Conservation (phyloP, 2,888 invertebrate genomes). For the Dorcus parallelipipedus region DNA sequence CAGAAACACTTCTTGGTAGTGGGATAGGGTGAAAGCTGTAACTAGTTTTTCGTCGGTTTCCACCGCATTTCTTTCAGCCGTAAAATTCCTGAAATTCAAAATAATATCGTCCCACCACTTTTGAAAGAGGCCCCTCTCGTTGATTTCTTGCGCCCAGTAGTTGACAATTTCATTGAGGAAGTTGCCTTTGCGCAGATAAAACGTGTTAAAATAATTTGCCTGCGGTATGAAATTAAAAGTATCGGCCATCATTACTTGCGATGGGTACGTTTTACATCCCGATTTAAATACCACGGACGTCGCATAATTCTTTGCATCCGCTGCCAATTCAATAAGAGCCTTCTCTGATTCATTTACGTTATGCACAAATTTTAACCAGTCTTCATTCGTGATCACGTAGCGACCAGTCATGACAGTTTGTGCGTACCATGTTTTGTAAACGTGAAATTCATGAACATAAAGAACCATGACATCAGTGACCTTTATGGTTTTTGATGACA, state of each 20-base stretch:
- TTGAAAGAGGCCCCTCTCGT: conserved; percentile 25
- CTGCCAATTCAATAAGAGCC: conserved; percentile 14
- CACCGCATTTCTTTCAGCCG: not conserved
- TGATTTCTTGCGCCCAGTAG: conserved; percentile 26
- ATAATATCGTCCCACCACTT: conserved; percentile 27
- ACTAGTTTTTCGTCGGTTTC: not conserved
- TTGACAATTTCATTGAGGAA: conserved; percentile 19
- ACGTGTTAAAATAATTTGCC: conserved; percentile 19
- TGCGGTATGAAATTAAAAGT: conserved; percentile 3
- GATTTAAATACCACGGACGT: conserved; percentile 13
- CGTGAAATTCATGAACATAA: conserved; percentile 9
- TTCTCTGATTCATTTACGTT: conserved; percentile 12
- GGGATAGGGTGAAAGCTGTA: conserved; percentile 5
- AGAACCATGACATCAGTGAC: conserved; percentile 9
- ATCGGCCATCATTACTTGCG: conserved; percentile 6
- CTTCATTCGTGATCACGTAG: conserved; percentile 5
- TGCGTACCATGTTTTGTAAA: conserved; percentile 7
- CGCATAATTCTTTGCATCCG: conserved; percentile 9
- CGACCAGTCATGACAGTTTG: conserved; percentile 6
- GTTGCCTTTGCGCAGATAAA: conserved; percentile 20
- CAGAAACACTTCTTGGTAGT: conserved; percentile 26
- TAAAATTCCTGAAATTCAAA: conserved; percentile 13
- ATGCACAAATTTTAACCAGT: conserved; percentile 3
- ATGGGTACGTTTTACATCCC: conserved; percentile 15
- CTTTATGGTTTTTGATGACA: conserved; percentile 5